Percentiles rank a stretch among this genome's conserved stretches.
phyloP scores from a whole-genome alignment of 2,888 invertebrate genomes.

The Romanomermis culicivorax region DNA sequence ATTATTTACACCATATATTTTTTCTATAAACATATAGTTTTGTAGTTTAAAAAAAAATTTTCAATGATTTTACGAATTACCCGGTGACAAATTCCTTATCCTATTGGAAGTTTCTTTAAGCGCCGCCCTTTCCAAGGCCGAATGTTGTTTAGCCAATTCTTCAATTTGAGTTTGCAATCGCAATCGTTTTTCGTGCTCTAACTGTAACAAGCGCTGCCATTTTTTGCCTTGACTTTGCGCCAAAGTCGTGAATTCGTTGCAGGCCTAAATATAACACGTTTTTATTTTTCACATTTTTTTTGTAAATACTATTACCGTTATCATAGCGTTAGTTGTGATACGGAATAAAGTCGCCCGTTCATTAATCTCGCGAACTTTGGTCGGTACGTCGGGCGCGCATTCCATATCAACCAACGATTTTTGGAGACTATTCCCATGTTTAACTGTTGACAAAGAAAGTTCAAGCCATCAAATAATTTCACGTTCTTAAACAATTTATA shows the following conservation, averaged over 20 bases:
- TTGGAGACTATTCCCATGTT: slow-evolving; percentile 17
- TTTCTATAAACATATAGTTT: too few relatives aligned
- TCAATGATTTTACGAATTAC: too few relatives aligned
- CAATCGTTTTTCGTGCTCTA: slow-evolving; percentile 71
- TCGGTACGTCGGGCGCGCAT: slow-evolving; percentile 36
- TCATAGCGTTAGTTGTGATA: slow-evolving; percentile 87
- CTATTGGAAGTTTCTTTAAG: slow-evolving; percentile 17
- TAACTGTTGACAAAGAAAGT: slow-evolving; percentile 15
- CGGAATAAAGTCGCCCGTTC: slow-evolving; percentile 80
- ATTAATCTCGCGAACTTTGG: slow-evolving; percentile 64
- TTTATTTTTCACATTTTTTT: not conserved
- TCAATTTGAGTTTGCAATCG: slow-evolving; percentile 87
- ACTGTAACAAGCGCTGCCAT: slow-evolving; percentile 73
- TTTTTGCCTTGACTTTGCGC: slow-evolving; percentile 72
- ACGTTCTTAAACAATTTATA: not conserved
- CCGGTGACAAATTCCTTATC: not conserved
- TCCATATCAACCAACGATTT: slow-evolving; percentile 10
- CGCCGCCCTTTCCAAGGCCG: slow-evolving; percentile 66
- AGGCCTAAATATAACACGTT: slow-evolving; percentile 43
- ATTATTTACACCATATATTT: too few relatives aligned
- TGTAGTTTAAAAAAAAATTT: too few relatives aligned
- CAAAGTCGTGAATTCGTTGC: slow-evolving; percentile 68
- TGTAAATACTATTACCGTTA: slow-evolving; percentile 35
- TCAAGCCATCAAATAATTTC: not conserved
- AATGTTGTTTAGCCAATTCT: slow-evolving; percentile 86